A percentile compares a stretch with the other conserved stretches of the same genome.
phyloP scores from a whole-genome alignment of 1,140 invertebrate species.

The Microvelia longipes region DNA sequence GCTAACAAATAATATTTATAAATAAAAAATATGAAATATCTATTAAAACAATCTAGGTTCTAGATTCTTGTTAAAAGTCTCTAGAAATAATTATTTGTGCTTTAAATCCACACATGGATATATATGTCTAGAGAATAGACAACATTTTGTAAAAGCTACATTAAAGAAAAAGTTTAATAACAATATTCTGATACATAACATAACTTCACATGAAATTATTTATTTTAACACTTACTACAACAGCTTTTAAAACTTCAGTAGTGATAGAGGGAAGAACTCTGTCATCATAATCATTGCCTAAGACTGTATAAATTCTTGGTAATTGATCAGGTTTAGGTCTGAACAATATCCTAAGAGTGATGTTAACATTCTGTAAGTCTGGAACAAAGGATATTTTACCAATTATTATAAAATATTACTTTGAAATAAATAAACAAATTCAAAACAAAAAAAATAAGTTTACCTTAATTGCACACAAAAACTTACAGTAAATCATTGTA shows the following conservation, averaged over 20 bases:
- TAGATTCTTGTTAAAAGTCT: no score
- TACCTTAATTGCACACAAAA: conserved; percentile 6
- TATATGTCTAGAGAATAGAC: no score
- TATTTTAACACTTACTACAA: conserved; percentile 47
- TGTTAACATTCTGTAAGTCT: conserved; percentile 99
- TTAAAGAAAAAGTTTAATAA: no score
- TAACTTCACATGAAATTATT: no score
- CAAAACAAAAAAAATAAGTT: neutral
- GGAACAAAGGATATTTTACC: conserved; percentile 23
- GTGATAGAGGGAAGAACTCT: conserved; percentile 97
- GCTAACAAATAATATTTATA: conserved; percentile 2
- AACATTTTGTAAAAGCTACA: no score
- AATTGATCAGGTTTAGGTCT: conserved; percentile 77
- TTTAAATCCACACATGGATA: no score
- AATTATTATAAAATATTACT: conserved; percentile 2
- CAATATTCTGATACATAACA: no score
- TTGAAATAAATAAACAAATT: neutral
- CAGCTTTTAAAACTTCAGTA: conserved; percentile 95
- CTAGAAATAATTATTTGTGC: no score
- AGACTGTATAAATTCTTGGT: conserved; percentile 85
- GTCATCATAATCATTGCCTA: conserved; percentile 97
- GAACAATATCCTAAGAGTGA: conserved; percentile 94
- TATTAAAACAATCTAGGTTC: no score
- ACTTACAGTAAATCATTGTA: neutral
- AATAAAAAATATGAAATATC: no score